Percentiles rank a stretch among this genome's conserved stretches.
Conservation (phyloP, 2,888 invertebrate species). For the Hemithea aestivaria region DNA sequence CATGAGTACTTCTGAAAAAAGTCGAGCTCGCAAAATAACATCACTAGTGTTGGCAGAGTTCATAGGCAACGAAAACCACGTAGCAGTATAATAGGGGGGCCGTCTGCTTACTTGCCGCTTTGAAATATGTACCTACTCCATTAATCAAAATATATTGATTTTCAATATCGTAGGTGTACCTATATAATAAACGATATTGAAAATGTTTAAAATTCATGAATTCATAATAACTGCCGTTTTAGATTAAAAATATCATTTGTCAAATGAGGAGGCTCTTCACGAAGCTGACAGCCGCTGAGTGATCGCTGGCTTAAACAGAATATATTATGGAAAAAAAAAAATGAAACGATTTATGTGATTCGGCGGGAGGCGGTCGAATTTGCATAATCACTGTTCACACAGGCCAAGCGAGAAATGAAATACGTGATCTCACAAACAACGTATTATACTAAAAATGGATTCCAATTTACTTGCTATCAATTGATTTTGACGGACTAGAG, state of each 20-base stretch:
- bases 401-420: slow-evolving; percentile 55
- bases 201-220: too few species aligned
- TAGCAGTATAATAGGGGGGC: too few species aligned
- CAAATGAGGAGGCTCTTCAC: slow-evolving; percentile 47
- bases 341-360: slow-evolving; percentile 70
- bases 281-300: slow-evolving; percentile 47
- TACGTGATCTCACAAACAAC: slow-evolving; percentile 58
- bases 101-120: too few species aligned
- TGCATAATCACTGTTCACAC: slow-evolving; percentile 60
- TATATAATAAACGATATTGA: too few species aligned
- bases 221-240: slow-evolving; percentile 24
- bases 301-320: slow-evolving; percentile 61
- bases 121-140: too few species aligned
- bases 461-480: slow-evolving; percentile 12
- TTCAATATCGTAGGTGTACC: too few species aligned
- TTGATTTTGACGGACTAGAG: not conserved
- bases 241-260: slow-evolving; percentile 41
- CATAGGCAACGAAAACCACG: too few species aligned
- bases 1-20: too few species aligned
- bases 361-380: slow-evolving; percentile 53
- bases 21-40: too few species aligned
- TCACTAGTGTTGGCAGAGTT: too few species aligned
- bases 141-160: too few species aligned
- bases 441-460: slow-evolving; percentile 35
- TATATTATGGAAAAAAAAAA: slow-evolving; percentile 61